These are phyloP conservation scores for Ptychobarbus kaznakovi DNA, from an alignment of 2,797 vertebrate genomes.

Conservation along the genomic window DNA sequence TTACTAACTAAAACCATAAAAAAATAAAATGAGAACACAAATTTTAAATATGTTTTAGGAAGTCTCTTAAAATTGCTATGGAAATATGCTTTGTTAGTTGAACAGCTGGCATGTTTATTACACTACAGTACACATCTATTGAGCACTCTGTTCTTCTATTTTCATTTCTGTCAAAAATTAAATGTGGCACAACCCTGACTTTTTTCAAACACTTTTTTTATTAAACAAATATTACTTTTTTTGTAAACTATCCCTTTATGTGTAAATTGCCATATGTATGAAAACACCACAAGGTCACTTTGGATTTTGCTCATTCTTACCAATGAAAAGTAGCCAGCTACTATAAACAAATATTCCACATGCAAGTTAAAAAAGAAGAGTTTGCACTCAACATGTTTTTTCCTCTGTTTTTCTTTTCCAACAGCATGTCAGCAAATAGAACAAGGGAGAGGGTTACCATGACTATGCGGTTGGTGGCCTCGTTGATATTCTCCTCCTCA, in stretches of 20 bases:
- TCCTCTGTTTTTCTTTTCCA: neutral
- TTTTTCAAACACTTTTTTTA: no score
- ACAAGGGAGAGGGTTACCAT: constrained; percentile 36
- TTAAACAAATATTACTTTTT: no score
- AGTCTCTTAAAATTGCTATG: neutral
- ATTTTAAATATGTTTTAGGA: neutral
- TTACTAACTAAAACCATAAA: neutral
- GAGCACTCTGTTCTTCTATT: neutral
- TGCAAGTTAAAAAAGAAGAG: neutral
- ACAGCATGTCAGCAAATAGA: constrained; percentile 1
- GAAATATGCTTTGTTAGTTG: neutral
- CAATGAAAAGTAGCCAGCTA: neutral
- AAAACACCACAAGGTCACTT: neutral
- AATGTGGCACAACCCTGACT: neutral
- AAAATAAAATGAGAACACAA: no score
- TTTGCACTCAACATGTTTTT: neutral
- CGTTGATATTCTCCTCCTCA: constrained; percentile 59
- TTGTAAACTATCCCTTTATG: neutral
- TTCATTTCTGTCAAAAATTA: neutral
- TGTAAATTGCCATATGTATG: neutral
- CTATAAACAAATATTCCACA: neutral
- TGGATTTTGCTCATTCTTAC: neutral
- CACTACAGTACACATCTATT: neutral
- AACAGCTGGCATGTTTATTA: neutral
- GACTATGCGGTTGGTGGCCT: constrained; percentile 50